A percentile compares a stretch with the other conserved stretches of the same genome.
Evolutionary conservation across 2,797 vertebrate genomes (phyloP).

Genomic region (Lacerta viridis): DNA sequence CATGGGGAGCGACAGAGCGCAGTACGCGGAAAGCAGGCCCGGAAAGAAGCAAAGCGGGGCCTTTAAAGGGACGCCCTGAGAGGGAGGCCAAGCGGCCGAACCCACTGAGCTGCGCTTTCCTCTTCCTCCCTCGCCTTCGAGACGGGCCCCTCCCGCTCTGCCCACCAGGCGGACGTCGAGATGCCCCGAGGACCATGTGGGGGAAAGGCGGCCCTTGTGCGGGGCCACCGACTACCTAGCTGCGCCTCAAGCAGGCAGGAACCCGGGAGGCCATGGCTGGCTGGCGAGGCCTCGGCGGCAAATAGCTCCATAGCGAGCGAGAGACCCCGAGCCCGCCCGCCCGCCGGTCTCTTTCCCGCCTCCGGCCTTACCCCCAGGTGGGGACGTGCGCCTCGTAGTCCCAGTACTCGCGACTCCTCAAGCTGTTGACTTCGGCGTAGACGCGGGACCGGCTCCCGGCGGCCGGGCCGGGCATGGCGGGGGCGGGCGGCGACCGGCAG

Average conservation of each 20-base stretch:
- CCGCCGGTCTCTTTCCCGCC: background rate
- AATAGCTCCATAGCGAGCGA: background rate
- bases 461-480: conserved; percentile 95
- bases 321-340: background rate
- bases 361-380: conserved; percentile 92
- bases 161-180: background rate
- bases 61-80: background rate
- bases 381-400: conserved; percentile 96
- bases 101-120: background rate
- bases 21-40: too few relatives aligned
- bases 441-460: conserved; percentile 97
- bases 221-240: background rate
- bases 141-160: background rate
- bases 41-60: background rate
- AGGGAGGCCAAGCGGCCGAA: background rate
- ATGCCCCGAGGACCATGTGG: background rate
- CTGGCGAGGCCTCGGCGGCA: background rate
- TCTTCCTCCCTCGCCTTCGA: background rate
- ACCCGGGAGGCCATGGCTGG: background rate
- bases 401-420: conserved; percentile 98
- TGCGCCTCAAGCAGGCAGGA: background rate
- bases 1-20: too few relatives aligned
- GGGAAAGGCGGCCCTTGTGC: background rate
- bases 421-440: conserved; percentile 97
- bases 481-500: conserved; percentile 65